Conservation (phyloP, 2,797 vertebrate species). For the Scomberomorus guttatus region DNA sequence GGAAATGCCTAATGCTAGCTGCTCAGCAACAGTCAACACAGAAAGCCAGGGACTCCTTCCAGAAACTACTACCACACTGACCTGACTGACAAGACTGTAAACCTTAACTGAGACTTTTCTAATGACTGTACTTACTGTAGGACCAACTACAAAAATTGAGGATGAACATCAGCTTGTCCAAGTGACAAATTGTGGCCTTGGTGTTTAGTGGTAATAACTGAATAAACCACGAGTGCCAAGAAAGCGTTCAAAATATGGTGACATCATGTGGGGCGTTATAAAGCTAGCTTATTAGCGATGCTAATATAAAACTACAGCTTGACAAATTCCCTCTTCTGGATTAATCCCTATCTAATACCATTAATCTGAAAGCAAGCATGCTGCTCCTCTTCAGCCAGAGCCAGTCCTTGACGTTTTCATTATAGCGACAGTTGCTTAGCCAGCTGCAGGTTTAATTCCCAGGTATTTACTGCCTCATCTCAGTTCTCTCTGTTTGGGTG, state of each 20-base stretch:
- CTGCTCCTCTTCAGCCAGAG: conserved; percentile 65
- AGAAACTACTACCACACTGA: conserved; percentile 27
- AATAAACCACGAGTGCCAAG: conserved; percentile 43
- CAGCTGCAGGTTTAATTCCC: conserved; percentile 69
- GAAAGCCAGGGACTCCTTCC: conserved; percentile 23
- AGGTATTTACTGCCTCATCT: conserved; percentile 67
- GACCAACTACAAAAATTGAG: conserved; percentile 1
- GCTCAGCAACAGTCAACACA: conserved; percentile 45
- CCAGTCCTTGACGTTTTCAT: conserved; percentile 70
- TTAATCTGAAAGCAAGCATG: conserved; percentile 77
- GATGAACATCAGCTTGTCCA: conserved; percentile 23
- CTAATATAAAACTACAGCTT: conserved; percentile 66
- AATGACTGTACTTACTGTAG: conserved; percentile 33
- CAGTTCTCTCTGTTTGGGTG: conserved; percentile 38
- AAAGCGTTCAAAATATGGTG: conserved; percentile 46
- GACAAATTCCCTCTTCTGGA: conserved; percentile 75
- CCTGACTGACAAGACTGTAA: conserved; percentile 20
- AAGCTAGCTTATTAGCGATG: conserved; percentile 68
- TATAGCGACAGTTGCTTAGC: conserved; percentile 61
- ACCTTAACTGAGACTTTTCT: conserved; percentile 26
- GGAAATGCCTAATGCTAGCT: conserved; percentile 51
- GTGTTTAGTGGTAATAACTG: conserved; percentile 41
- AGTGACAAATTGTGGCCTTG: conserved; percentile 33
- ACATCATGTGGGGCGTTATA: conserved; percentile 40
- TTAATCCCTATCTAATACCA: conserved; percentile 78